Base-by-base conservation (phyloP, 1,140 invertebrate species). In the Diuraphis noxia region DNA sequence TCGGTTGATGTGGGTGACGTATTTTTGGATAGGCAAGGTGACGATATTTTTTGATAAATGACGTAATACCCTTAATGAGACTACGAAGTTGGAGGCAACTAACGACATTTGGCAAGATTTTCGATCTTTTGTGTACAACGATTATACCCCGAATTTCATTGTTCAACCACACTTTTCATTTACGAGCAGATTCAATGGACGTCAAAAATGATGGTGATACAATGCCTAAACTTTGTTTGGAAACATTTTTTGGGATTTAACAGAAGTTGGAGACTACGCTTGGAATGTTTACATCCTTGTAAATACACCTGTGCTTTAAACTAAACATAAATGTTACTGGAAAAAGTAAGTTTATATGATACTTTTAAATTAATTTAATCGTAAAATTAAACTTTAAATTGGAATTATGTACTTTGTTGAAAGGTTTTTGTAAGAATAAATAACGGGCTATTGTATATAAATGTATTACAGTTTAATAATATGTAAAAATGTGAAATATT, bases 71-170 rank as follows among this genome's bases (percentile, higher is more conserved):
- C 77, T 91, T 91, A 91, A 91, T 91, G 89, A 91, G 72, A 91
- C 89, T 79, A 38, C 86, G 25, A 88, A 36, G 72, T 46, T 81
- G 77, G 89, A 82, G 77, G 72, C 43, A 46, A 79, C 89, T 91
- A 91, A 91, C 89, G 89, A 91, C 77, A 91, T 91, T 91, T 91
- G 89, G 72, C 89, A 91, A 91, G 89, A 91, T 91, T 91, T 91
- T 91, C 77, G 43, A 91, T 91, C 89, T 52, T 46, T 91, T 91
- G 89, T 91, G 43, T 91, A 79, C 77, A 91, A 91, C 77, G 89
- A 91, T 91, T 91, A 91, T 81, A 81, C 89, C 43, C 88, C 7
- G 63, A 43, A 79, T 77, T 90, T 90, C 72, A 77, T 90, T 90
- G 56, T 90, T 90, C 88, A 34, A 63, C 86, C 49, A 63, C 49